phyloP scores from a whole-genome alignment of 2,113 vertebrate genomes.

The Dolichotis patagonum region DNA sequence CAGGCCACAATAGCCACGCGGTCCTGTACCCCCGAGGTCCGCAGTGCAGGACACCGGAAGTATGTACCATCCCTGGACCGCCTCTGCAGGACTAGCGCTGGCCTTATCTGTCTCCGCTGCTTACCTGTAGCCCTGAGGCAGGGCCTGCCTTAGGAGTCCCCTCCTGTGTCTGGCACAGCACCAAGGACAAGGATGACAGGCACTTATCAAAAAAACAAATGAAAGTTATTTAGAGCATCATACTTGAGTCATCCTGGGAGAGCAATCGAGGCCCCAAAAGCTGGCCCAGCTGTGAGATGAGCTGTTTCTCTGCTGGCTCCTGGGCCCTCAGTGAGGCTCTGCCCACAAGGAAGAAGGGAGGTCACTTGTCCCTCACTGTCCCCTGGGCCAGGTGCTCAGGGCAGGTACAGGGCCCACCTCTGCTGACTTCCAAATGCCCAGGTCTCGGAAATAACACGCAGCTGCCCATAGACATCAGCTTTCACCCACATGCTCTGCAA shows the following conservation, averaged over 20 bases:
- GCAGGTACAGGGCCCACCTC: rapidly evolving
- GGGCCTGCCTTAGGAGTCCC: neutral
- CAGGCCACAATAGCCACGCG: neutral
- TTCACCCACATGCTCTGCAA: neutral
- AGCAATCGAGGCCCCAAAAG: neutral
- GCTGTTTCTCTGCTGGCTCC: neutral
- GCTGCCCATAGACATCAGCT: neutral
- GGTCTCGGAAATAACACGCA: neutral
- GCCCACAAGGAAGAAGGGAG: rapidly evolving
- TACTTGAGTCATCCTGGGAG: neutral
- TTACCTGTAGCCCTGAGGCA: neutral
- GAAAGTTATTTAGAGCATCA: neutral
- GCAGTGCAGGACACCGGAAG: neutral
- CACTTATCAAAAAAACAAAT: neutral
- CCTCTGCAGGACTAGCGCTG: too few species aligned
- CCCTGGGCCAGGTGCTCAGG: neutral
- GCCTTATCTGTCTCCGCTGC: neutral
- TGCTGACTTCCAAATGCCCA: neutral
- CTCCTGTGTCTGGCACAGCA: neutral
- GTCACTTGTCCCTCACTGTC: neutral
- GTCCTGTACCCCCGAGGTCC: neutral
- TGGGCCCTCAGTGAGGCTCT: neutral
- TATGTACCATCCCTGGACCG: neutral
- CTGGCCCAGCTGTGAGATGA: constrained; percentile 9
- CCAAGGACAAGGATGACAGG: neutral